These are phyloP conservation scores for Ochropacha duplaris DNA, from an alignment of 2,888 invertebrate species.

Conservation along the genomic window DNA sequence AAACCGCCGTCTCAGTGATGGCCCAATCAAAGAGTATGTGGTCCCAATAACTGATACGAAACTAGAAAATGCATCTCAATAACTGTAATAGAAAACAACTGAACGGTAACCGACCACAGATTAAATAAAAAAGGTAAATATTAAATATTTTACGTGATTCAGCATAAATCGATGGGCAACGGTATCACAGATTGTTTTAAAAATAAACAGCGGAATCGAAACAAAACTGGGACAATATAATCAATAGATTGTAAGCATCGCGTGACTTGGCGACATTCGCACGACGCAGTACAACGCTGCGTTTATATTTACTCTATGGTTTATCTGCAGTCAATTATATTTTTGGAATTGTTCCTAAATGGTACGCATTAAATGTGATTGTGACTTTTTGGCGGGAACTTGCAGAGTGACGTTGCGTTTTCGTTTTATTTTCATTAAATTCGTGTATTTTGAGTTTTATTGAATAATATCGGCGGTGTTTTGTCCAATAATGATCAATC, in stretches of 20 bases:
- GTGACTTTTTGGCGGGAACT: no score
- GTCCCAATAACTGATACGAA: no score
- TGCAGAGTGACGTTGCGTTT: no score
- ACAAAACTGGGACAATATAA: slow-evolving; percentile 2
- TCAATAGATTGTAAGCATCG: neutral
- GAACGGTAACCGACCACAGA: neutral
- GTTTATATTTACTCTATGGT: no score
- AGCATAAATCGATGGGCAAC: neutral
- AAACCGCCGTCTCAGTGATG: no score
- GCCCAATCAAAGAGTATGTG: no score
- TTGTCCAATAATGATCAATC: no score
- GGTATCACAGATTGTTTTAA: neutral
- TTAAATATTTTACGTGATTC: slow-evolving; percentile 1
- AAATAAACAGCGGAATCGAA: neutral
- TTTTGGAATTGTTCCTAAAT: neutral
- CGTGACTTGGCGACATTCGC: neutral
- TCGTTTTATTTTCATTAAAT: no score
- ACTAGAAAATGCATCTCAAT: neutral
- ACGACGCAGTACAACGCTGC: neutral
- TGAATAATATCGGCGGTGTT: no score
- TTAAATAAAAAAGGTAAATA: neutral
- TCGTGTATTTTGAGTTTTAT: no score
- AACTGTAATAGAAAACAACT: neutral
- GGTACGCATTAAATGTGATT: no score
- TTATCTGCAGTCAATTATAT: no score